Evolutionary conservation across 2,888 invertebrate genomes (phyloP), one percentile per base, ranked within the genome.

Genomic region (Apamea epomidion): DNA sequence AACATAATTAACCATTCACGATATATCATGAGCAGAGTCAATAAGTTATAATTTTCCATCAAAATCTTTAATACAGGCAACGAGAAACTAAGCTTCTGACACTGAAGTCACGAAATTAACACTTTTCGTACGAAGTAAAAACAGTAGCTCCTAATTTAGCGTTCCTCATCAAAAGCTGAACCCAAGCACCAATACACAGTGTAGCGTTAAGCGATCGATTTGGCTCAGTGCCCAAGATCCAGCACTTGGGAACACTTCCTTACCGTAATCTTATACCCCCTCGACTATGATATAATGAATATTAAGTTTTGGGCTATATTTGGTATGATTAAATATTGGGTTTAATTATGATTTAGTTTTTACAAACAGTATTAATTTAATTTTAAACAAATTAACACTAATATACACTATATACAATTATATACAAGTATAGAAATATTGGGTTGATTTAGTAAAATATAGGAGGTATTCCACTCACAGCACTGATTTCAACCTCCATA

Each of bases 221-320:
- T 94, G 94, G 94, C 93, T 81, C 89, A 32, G 65, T 89, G 93
- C 93, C 94, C 91, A 83, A 88, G 81, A 89, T 89, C 86, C 81
- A 72, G 78, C 85, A 84, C 81, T 84, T 80, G 77, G 80, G 74
- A 90, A 91, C 90, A 90, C 88, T 90, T 89, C 88, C 89, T 84
- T 83, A 37, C 62, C 76, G 70, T 81, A 75, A 87, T 82, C 86
- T 85, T 78, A 80, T 37, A 69, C 58, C 72, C 65, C n/a, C 51
- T 42, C 58, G 67, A 74, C 69, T 54, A 37, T 58, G 62, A 71
- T 32, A 67, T 80, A 74, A 75, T 82, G 73, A 80, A 81, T 85
- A 85, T 85, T 85, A 85, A 85, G 71, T 81, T 81, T 73, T 60
- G 18, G 37, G 16, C 0, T n/a, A n/a, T 42, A 29, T 69, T 73